Percentiles rank a stretch among this genome's conserved stretches.
Evolutionary conservation across 2,888 invertebrate species (phyloP).

Genomic region (Eupithecia dodoneata): DNA sequence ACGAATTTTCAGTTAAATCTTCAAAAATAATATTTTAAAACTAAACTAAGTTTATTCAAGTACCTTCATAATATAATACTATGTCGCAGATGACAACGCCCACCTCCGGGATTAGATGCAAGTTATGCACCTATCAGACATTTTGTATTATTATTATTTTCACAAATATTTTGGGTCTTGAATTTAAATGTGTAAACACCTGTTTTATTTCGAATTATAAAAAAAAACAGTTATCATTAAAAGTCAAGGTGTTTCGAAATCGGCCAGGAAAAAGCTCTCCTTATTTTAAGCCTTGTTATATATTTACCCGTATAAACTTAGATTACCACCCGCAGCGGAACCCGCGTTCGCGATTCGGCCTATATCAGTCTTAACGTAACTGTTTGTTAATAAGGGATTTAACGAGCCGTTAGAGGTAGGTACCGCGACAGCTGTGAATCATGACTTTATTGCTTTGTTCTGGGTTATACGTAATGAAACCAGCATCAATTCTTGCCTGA

Average conservation of each 20-base stretch:
- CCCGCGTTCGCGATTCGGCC: not conserved
- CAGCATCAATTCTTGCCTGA: slow-evolving; percentile 3
- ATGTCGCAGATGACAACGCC: too few relatives aligned
- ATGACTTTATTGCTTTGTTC: slow-evolving; percentile 32
- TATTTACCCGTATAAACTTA: not conserved
- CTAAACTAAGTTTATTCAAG: too few relatives aligned
- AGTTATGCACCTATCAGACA: not conserved
- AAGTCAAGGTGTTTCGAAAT: not conserved
- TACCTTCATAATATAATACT: too few relatives aligned
- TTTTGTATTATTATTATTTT: too few relatives aligned
- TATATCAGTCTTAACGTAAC: slow-evolving; percentile 27
- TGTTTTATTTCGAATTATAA: not conserved
- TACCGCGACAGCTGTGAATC: slow-evolving; percentile 23
- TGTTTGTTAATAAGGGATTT: slow-evolving; percentile 26
- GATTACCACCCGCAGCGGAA: not conserved
- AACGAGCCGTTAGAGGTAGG: slow-evolving; percentile 22
- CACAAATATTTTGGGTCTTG: not conserved
- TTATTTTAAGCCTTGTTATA: not conserved
- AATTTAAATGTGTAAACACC: not conserved
- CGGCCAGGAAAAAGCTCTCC: not conserved
- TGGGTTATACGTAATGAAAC: slow-evolving; percentile 25
- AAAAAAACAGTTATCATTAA: not conserved
- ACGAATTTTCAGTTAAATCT: too few relatives aligned
- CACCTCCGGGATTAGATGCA: too few relatives aligned
- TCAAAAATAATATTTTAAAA: too few relatives aligned